A percentile compares a stretch with the other conserved stretches of the same genome.
phyloP scores from a whole-genome alignment of 2,888 invertebrate species.

The Penaeus monodon region DNA sequence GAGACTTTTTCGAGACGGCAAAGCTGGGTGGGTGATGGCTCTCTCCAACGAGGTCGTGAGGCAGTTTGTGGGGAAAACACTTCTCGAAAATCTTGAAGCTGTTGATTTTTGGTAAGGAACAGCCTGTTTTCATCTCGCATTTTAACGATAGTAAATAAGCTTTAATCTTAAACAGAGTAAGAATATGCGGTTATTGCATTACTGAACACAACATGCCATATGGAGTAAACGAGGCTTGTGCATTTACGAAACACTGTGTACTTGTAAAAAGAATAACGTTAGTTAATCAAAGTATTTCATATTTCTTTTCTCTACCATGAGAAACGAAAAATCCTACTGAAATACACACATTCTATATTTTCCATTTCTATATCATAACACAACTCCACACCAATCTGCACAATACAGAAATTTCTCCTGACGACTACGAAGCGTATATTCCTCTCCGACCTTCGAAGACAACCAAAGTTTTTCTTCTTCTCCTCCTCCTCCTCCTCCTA shows the following conservation, averaged over 20 bases:
- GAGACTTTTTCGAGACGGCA: slow-evolving; percentile 54
- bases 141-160: not conserved
- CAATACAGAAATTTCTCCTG: no score
- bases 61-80: slow-evolving; percentile 44
- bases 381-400: no score
- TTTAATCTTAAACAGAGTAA: not conserved
- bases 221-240: no score
- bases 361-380: no score
- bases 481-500: not conserved
- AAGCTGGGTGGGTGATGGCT: slow-evolving; percentile 62
- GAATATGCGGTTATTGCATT: not conserved
- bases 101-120: slow-evolving; percentile 46
- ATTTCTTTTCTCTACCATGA: no score
- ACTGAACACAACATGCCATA: no score
- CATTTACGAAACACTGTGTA: no score
- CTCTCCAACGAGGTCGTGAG: slow-evolving; percentile 54
- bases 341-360: no score
- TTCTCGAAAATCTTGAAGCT: slow-evolving; percentile 32
- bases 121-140: not conserved
- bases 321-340: no score
- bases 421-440: no score
- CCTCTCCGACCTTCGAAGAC: not conserved
- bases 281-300: no score
- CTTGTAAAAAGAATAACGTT: no score
- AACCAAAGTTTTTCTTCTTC: not conserved